A percentile compares a stretch with the other conserved stretches of the same genome.
phyloP scores from a whole-genome alignment of 2,888 invertebrate species.

The Andrena bucephala region DNA sequence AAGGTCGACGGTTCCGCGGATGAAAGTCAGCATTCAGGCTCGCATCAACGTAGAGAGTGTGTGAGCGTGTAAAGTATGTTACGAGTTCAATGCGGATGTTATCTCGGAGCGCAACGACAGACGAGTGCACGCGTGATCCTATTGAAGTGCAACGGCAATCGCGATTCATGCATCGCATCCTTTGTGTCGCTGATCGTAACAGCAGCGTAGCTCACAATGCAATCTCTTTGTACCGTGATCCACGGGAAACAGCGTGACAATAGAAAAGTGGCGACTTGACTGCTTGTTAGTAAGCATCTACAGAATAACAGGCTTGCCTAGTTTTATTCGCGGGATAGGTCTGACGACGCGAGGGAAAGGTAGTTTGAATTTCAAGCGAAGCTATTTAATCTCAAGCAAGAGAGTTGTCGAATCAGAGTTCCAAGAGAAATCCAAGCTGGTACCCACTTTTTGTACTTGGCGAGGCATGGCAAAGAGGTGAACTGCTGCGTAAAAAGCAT shows the following conservation, averaged over 20 bases:
- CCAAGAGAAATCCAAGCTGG: not conserved
- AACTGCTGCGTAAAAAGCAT: conserved; percentile 84
- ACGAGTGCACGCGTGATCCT: conserved; percentile 29
- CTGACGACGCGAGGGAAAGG: not conserved
- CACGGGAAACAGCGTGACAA: not conserved
- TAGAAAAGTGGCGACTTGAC: not conserved
- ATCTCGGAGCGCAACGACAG: conserved; percentile 35
- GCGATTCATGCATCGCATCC: conserved; percentile 15
- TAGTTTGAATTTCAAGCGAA: not conserved
- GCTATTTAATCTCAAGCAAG: not conserved
- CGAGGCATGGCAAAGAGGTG: conserved; percentile 80
- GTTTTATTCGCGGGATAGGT: not conserved
- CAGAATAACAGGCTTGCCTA: not conserved
- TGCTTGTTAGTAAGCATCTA: too few relatives aligned
- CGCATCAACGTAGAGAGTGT: not conserved
- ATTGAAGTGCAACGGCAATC: conserved; percentile 43
- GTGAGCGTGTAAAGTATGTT: conserved; percentile 7
- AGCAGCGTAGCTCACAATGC: not conserved
- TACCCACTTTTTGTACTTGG: conserved; percentile 83
- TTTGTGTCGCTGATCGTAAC: not conserved
- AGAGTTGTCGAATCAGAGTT: not conserved
- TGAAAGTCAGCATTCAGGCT: not conserved
- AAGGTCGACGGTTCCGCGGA: not conserved
- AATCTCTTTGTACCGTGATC: not conserved
- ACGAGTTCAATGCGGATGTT: conserved; percentile 36